Conservation (phyloP, 2,113 vertebrate species). For the Tautogolabrus adspersus region DNA sequence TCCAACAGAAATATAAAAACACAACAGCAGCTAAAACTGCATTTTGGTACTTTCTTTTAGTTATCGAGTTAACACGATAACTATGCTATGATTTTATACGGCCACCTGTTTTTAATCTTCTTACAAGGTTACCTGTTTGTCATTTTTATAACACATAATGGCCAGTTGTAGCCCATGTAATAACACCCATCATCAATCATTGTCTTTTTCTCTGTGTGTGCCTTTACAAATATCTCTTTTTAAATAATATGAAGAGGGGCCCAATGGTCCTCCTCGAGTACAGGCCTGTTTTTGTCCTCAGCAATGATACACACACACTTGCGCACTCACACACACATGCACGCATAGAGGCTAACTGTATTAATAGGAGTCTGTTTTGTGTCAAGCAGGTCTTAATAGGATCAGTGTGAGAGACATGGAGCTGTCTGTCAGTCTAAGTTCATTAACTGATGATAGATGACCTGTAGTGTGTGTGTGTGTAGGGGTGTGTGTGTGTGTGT, state of each 20-base stretch:
- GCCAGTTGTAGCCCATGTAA: no score
- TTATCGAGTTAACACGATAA: no score
- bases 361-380: slow-evolving; percentile 94
- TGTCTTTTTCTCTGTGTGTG: not conserved
- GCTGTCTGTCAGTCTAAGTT: slow-evolving; percentile 97
- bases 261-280: slow-evolving; percentile 24
- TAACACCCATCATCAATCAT: not conserved
- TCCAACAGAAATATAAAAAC: no score
- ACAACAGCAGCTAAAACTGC: no score
- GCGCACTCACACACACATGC: slow-evolving; percentile 48
- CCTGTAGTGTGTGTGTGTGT: slow-evolving; percentile 47
- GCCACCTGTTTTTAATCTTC: no score
- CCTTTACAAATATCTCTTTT: not conserved
- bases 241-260: slow-evolving; percentile 13
- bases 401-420: slow-evolving; percentile 94
- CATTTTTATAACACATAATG: no score
- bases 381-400: slow-evolving; percentile 94
- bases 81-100: no score
- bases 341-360: slow-evolving; percentile 84
- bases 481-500: slow-evolving; percentile 37
- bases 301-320: slow-evolving; percentile 6
- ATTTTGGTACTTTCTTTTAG: no score
- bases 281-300: slow-evolving; percentile 62
- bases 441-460: slow-evolving; percentile 93
- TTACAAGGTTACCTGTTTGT: no score